phyloP scores from a whole-genome alignment of 2,888 invertebrate species.

The Ophraella communa region DNA sequence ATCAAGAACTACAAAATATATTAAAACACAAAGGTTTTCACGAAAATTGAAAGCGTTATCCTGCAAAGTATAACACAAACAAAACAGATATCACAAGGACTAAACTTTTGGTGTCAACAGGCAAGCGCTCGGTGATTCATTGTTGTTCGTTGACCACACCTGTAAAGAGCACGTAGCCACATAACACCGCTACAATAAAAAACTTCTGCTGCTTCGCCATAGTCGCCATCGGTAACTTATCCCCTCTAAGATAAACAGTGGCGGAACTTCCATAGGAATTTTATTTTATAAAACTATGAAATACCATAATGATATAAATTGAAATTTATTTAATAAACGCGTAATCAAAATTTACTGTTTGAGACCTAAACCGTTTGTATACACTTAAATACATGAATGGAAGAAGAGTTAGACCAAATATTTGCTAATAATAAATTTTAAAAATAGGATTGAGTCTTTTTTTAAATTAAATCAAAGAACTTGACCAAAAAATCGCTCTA shows the following conservation, averaged over 20 bases:
- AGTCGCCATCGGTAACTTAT: conserved; percentile 2
- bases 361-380: too few relatives aligned
- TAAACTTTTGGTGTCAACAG: conserved; percentile 13
- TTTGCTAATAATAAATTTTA: too few relatives aligned
- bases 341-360: too few relatives aligned
- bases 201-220: background rate
- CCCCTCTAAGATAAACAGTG: background rate
- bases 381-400: too few relatives aligned
- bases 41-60: background rate
- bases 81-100: conserved; percentile 12
- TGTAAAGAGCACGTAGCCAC: background rate
- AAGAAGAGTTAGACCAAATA: too few relatives aligned
- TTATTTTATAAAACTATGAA: too few relatives aligned
- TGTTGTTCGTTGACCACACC: conserved; percentile 16
- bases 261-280: background rate
- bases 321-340: too few relatives aligned
- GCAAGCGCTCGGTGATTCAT: conserved; percentile 9
- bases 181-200: background rate
- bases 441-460: too few relatives aligned
- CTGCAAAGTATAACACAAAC: background rate
- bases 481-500: too few relatives aligned
- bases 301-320: too few relatives aligned
- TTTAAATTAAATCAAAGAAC: too few relatives aligned
- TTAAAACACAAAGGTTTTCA: background rate
- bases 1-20: background rate